phyloP scores from a whole-genome alignment of 2,797 vertebrate genomes.

The Diceros bicornis region DNA sequence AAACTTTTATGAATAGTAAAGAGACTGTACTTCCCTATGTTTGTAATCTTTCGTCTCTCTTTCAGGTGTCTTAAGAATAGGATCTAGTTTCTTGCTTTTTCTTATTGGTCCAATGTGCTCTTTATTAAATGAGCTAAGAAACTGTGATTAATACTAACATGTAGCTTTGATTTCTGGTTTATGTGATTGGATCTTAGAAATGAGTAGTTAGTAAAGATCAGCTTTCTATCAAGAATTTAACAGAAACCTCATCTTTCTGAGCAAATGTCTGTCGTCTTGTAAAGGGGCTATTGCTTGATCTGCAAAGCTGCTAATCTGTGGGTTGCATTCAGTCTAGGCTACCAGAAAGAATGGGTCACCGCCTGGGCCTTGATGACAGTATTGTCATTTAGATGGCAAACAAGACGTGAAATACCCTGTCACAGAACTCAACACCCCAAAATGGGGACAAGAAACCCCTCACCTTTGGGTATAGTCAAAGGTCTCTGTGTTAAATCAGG shows the following conservation, averaged over 20 bases:
- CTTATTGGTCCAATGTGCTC: not conserved
- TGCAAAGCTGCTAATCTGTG: conserved; percentile 34
- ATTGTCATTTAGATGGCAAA: conserved; percentile 72
- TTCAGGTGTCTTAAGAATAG: not conserved
- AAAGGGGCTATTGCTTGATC: conserved; percentile 14
- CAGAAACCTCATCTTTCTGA: conserved; percentile 40
- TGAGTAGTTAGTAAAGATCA: not conserved
- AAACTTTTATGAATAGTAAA: conserved; percentile 37
- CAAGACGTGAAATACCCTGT: conserved; percentile 74
- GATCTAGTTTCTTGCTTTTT: not conserved
- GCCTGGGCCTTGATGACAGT: conserved; percentile 52
- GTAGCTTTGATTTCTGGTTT: conserved; percentile 33
- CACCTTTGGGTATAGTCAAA: conserved; percentile 19
- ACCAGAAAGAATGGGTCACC: not conserved
- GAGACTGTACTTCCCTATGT: not conserved
- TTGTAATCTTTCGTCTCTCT: not conserved
- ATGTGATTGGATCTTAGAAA: conserved; percentile 26
- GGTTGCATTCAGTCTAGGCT: not conserved
- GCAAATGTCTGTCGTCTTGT: not conserved
- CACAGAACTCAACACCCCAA: conserved; percentile 18
- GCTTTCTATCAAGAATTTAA: not conserved
- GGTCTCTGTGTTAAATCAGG: not conserved
- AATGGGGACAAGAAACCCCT: conserved; percentile 31
- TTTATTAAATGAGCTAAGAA: conserved; percentile 1
- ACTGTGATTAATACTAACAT: not conserved